These are phyloP conservation scores for Lynx canadensis DNA, from an alignment of 2,113 vertebrate genomes.

Conservation along the genomic window DNA sequence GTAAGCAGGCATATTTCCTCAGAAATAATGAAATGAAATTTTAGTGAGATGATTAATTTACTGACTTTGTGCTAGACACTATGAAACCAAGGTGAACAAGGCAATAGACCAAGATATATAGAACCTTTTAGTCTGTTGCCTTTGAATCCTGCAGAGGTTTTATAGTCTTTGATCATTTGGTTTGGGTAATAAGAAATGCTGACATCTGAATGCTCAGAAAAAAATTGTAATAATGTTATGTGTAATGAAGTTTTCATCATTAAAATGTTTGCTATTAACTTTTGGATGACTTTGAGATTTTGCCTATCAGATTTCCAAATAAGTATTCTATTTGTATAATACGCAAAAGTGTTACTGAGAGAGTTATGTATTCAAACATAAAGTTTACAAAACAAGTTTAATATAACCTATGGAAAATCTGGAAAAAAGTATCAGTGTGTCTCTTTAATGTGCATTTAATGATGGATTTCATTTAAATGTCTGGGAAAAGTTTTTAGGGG, in stretches of 20 bases:
- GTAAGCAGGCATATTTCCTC: neutral
- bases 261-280: neutral
- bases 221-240: neutral
- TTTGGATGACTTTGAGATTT: slow-evolving; percentile 41
- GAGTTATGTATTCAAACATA: neutral
- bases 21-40: slow-evolving; percentile 1
- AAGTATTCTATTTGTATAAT: slow-evolving; percentile 9
- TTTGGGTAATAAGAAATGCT: slow-evolving; percentile 13
- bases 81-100: slow-evolving; percentile 27
- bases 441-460: neutral
- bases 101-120: neutral
- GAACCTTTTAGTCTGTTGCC: neutral
- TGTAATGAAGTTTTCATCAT: slow-evolving; percentile 23
- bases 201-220: neutral
- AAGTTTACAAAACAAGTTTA: slow-evolving; percentile 13
- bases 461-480: neutral
- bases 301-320: slow-evolving; percentile 14
- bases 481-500: neutral
- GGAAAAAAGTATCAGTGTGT: neutral
- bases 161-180: neutral
- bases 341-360: neutral
- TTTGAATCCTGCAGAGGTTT: neutral
- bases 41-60: slow-evolving; percentile 26
- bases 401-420: neutral
- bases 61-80: neutral